These are phyloP conservation scores for Gastrophryne carolinensis DNA, from an alignment of 2,797 vertebrate genomes.

Conservation along the genomic window DNA sequence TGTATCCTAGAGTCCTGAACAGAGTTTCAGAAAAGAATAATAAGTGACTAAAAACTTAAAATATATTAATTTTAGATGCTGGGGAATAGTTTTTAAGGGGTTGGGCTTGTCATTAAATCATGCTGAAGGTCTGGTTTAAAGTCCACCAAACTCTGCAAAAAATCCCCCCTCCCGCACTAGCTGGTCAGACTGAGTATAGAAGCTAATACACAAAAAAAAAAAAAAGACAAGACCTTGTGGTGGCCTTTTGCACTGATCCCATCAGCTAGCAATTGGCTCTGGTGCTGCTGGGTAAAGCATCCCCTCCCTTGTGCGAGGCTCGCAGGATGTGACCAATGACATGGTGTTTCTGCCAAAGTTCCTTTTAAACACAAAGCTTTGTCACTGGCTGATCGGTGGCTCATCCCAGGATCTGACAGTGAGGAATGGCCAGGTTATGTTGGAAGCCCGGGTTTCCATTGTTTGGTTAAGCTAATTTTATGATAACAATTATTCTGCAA, in stretches of 20 bases:
- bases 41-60: too few relatives aligned
- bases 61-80: too few relatives aligned
- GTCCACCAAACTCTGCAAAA: too few relatives aligned
- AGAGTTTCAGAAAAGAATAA: too few relatives aligned
- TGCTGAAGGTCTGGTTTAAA: too few relatives aligned
- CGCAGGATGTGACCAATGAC: not conserved
- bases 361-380: conserved; percentile 8
- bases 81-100: too few relatives aligned
- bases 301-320: not conserved
- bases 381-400: not conserved
- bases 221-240: too few relatives aligned
- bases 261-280: not conserved
- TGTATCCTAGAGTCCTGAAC: too few relatives aligned
- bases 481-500: not conserved
- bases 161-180: too few relatives aligned
- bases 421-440: not conserved
- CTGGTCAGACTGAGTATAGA: too few relatives aligned
- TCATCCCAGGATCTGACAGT: not conserved
- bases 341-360: conserved; percentile 21
- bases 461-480: conserved; percentile 37
- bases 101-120: too few relatives aligned
- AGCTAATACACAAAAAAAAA: not conserved
- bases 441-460: conserved; percentile 6
- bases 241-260: too few relatives aligned
- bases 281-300: not conserved